Evolutionary conservation across 1,140 invertebrate species (phyloP).

Genomic region (Octopus bimaculoides): DNA sequence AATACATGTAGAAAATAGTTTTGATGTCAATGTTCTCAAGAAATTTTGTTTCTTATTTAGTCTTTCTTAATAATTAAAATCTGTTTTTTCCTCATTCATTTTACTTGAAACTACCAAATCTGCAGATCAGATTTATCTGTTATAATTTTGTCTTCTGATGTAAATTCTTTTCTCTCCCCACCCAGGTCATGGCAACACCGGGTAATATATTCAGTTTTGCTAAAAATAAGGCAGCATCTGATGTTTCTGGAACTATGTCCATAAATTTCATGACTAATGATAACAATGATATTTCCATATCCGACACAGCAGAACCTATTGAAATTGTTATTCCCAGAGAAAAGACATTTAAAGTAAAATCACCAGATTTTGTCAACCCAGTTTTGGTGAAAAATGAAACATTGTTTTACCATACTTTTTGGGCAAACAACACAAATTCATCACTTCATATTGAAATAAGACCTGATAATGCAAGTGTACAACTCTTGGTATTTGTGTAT

Average conservation of each 20-base stretch:
- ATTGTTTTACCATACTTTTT: constrained; percentile 27
- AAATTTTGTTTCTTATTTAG: too few relatives aligned
- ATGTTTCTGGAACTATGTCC: neutral
- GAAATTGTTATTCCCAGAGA: constrained; percentile 33
- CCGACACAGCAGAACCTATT: constrained; percentile 23
- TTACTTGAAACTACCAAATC: too few relatives aligned
- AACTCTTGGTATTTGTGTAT: constrained; percentile 36
- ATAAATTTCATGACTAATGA: constrained; percentile 20
- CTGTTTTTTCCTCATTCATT: too few relatives aligned
- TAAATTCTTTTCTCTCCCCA: too few relatives aligned
- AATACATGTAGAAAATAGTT: too few relatives aligned
- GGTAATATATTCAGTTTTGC: constrained; percentile 16
- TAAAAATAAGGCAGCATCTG: constrained; percentile 9
- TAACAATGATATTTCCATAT: neutral
- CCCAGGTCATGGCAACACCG: constrained; percentile 18
- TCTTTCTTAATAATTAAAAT: too few relatives aligned
- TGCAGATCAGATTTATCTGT: too few relatives aligned
- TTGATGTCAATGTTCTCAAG: too few relatives aligned
- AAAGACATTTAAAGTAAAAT: constrained; percentile 15
- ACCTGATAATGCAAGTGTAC: constrained; percentile 15
- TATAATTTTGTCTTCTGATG: neutral
- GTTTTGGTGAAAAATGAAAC: constrained; percentile 17
- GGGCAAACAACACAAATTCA: neutral
- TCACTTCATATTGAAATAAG: constrained; percentile 23
- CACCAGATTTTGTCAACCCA: neutral